Evolutionary conservation across 2,113 vertebrate genomes (phyloP).

Genomic region (Myotis brandtii): DNA sequence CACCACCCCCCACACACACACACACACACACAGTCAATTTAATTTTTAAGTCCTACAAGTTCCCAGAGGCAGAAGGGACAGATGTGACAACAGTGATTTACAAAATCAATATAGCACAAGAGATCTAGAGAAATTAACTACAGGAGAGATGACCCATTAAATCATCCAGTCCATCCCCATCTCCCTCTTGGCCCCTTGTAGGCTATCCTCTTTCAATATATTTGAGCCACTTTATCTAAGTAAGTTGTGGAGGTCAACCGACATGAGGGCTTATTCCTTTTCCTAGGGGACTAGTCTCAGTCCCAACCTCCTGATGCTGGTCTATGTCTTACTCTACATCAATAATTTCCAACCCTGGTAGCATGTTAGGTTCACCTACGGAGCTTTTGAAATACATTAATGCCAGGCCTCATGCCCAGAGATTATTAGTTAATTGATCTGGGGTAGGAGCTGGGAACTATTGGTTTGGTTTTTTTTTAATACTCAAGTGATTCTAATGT

Average conservation of each 20-base stretch:
- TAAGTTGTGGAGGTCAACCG: constrained; percentile 47
- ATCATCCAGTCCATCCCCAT: constrained; percentile 66
- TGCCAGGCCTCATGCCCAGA: neutral
- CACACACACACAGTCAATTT: constrained; percentile 25
- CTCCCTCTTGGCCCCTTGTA: constrained; percentile 52
- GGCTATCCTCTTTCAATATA: constrained; percentile 30
- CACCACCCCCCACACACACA: neutral
- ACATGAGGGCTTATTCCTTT: neutral
- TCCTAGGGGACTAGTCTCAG: neutral
- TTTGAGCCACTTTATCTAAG: constrained; percentile 49
- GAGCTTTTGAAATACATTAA: neutral
- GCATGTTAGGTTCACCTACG: neutral
- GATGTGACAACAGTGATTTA: constrained; percentile 74
- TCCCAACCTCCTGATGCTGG: neutral
- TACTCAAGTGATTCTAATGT: neutral
- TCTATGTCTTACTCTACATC: neutral
- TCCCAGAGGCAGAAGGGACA: constrained; percentile 69
- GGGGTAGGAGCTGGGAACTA: neutral
- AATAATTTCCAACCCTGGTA: neutral
- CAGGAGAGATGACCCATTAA: constrained; percentile 71
- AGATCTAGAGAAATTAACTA: constrained; percentile 78
- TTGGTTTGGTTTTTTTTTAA: neutral
- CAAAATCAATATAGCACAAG: constrained; percentile 76
- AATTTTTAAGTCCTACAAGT: constrained; percentile 69
- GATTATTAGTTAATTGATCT: constrained; percentile 19